Conservation (phyloP, 2,888 invertebrate species). For the Machimus atricapillus region DNA sequence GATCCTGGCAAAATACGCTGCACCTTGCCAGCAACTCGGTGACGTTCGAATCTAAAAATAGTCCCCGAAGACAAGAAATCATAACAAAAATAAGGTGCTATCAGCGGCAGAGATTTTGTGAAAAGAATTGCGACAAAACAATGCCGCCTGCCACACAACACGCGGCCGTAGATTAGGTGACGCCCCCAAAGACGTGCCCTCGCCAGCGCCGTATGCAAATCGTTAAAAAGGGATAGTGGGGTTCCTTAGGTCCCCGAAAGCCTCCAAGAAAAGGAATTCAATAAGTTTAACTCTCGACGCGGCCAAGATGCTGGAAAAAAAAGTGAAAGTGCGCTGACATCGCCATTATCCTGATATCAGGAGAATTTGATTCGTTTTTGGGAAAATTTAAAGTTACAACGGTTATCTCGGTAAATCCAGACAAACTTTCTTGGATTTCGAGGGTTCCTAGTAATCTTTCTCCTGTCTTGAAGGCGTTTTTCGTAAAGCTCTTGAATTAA, state of each 20-base stretch:
- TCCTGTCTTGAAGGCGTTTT: not conserved
- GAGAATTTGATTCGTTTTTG: slow-evolving; percentile 7
- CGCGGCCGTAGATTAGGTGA: not conserved
- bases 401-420: slow-evolving; percentile 27
- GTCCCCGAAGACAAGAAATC: slow-evolving; percentile 10
- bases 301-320: not conserved
- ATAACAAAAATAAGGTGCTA: slow-evolving; percentile 30
- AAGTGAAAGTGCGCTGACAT: not conserved
- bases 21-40: slow-evolving; percentile 9
- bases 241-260: not conserved
- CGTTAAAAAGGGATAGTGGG: not conserved
- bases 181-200: not conserved
- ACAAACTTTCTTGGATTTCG: slow-evolving; percentile 15
- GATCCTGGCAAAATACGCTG: not conserved
- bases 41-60: slow-evolving; percentile 23
- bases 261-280: not conserved
- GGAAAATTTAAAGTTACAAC: not conserved
- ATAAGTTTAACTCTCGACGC: not conserved
- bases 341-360: not conserved
- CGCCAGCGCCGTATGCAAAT: not conserved
- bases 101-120: not conserved
- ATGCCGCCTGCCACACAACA: not conserved
- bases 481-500: slow-evolving; percentile 10
- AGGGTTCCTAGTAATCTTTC: not conserved
- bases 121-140: not conserved